A percentile compares a stretch with the other conserved stretches of the same genome.
Evolutionary conservation across 2,113 vertebrate genomes (phyloP).

Genomic region (Zingel zingel): DNA sequence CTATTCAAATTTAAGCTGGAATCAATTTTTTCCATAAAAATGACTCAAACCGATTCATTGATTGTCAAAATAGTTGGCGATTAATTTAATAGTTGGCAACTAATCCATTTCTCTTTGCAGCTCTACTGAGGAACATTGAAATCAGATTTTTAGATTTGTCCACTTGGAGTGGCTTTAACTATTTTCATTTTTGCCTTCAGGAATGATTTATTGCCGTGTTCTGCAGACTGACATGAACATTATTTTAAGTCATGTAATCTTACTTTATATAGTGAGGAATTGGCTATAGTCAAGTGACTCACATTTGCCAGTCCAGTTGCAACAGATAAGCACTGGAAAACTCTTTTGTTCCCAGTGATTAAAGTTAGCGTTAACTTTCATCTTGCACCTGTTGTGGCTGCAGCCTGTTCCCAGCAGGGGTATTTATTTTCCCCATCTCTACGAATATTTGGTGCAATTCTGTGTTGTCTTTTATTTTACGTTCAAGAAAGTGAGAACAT

Average conservation of each 20-base stretch:
- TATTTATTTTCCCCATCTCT: slow-evolving; percentile 3
- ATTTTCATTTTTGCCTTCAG: slow-evolving; percentile 19
- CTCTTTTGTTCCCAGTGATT: slow-evolving; percentile 38
- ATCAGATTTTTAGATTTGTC: slow-evolving; percentile 30
- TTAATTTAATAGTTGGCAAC: too few species aligned
- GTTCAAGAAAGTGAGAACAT: slow-evolving; percentile 35
- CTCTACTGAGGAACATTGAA: neutral
- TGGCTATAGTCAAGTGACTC: slow-evolving; percentile 22
- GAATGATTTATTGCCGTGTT: slow-evolving; percentile 36
- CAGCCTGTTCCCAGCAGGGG: slow-evolving; percentile 13
- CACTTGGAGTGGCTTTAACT: slow-evolving; percentile 6
- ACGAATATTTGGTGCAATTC: slow-evolving; percentile 17
- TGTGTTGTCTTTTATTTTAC: slow-evolving; percentile 38
- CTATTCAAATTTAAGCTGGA: too few species aligned
- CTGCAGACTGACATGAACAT: slow-evolving; percentile 14
- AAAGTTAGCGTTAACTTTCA: slow-evolving; percentile 44
- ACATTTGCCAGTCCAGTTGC: slow-evolving; percentile 47
- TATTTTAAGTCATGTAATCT: slow-evolving; percentile 28
- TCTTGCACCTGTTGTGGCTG: slow-evolving; percentile 51
- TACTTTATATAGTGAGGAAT: slow-evolving; percentile 46
- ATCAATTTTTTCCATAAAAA: too few species aligned
- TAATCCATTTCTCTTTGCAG: too few species aligned
- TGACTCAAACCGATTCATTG: too few species aligned
- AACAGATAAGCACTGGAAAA: slow-evolving; percentile 38
- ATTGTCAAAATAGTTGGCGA: too few species aligned